phyloP scores from a whole-genome alignment of 2,113 vertebrate genomes.

The Podarcis cretensis region DNA sequence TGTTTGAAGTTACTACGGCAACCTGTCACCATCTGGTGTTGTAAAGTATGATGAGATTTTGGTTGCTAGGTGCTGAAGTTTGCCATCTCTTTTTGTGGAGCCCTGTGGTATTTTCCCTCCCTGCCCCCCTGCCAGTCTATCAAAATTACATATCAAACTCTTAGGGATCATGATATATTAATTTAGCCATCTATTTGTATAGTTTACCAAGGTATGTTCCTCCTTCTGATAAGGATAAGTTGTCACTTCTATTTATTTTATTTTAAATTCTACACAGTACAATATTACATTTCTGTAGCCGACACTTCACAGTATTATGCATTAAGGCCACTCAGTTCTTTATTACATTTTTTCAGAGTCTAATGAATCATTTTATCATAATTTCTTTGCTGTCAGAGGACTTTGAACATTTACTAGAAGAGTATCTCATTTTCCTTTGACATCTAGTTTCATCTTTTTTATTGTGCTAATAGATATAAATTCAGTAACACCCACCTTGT shows the following conservation, averaged over 20 bases:
- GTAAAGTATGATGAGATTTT: conserved; percentile 73
- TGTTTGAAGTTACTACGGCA: conserved; percentile 82
- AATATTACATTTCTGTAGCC: background rate
- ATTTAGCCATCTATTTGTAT: background rate
- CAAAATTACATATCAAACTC: background rate
- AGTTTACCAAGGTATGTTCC: background rate
- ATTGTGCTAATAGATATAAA: background rate
- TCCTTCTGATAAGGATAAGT: background rate
- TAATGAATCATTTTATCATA: background rate
- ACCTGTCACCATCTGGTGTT: conserved; percentile 76
- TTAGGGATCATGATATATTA: background rate
- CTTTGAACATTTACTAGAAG: background rate
- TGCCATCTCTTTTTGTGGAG: conserved; percentile 51
- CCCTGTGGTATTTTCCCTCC: conserved; percentile 15
- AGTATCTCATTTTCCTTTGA: conserved; percentile 5
- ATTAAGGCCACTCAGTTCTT: background rate
- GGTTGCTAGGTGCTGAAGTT: conserved; percentile 75
- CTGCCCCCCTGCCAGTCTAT: conserved; percentile 6
- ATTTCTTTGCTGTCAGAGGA: background rate
- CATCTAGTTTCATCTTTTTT: background rate
- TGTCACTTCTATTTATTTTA: background rate
- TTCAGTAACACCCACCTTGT: fast-evolving
- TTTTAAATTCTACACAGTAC: background rate
- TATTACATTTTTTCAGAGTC: background rate
- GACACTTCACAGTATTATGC: background rate